Evolutionary conservation across 2,888 invertebrate species (phyloP).

Genomic region (Eilema caniola): DNA sequence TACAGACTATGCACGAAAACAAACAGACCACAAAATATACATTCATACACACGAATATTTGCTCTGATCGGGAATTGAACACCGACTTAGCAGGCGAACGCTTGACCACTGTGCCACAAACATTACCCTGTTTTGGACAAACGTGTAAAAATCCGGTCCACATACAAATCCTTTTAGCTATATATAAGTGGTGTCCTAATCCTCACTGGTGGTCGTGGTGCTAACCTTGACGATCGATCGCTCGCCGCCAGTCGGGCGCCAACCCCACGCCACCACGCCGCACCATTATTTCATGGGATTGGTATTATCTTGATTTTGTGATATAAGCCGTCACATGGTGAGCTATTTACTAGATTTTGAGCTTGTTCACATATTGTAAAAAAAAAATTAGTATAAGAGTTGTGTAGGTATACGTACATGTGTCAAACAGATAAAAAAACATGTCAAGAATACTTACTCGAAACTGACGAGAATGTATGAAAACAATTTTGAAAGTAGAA

Average conservation of each 20-base stretch:
- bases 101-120: background rate
- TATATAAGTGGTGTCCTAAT: slow-evolving; percentile 46
- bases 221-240: slow-evolving; percentile 85
- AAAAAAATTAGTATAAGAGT: background rate
- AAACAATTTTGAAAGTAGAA: too few species aligned
- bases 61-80: background rate
- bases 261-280: slow-evolving; percentile 68
- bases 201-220: slow-evolving; percentile 66
- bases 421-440: too few species aligned
- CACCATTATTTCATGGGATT: slow-evolving; percentile 60
- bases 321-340: background rate
- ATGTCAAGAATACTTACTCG: too few species aligned
- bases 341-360: too few species aligned
- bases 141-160: background rate
- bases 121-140: background rate
- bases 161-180: background rate
- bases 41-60: background rate
- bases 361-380: background rate
- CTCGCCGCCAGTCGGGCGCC: slow-evolving; percentile 68
- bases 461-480: too few species aligned
- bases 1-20: too few species aligned
- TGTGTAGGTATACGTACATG: too few species aligned
- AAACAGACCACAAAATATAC: too few species aligned
- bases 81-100: background rate
- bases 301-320: slow-evolving; percentile 47